phyloP scores from a whole-genome alignment of 2,797 vertebrate genomes.

The Bufotes viridis region DNA sequence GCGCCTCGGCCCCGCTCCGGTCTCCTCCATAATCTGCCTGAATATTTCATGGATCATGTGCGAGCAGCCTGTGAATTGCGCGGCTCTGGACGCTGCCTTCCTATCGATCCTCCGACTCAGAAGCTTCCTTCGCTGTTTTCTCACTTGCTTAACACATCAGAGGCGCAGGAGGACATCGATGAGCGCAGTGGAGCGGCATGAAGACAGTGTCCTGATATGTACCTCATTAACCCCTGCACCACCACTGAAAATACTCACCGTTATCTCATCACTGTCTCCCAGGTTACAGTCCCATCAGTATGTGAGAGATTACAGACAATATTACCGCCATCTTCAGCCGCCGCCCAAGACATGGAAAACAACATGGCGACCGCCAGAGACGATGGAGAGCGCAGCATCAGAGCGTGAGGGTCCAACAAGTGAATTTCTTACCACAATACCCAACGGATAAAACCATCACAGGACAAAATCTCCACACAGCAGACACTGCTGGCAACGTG shows the following conservation, averaged over 20 bases:
- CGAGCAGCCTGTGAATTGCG: background rate
- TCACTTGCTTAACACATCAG: conserved; percentile 33
- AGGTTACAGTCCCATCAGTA: too few species aligned
- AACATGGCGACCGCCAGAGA: too few species aligned
- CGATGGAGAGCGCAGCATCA: too few species aligned
- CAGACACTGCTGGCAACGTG: background rate
- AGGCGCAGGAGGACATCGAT: conserved; percentile 38
- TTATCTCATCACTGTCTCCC: too few species aligned
- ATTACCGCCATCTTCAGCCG: too few species aligned
- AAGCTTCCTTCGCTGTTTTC: background rate
- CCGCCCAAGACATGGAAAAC: too few species aligned
- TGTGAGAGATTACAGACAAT: too few species aligned
- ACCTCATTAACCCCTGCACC: background rate
- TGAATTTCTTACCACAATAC: too few species aligned
- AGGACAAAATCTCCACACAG: background rate
- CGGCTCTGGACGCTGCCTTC: background rate
- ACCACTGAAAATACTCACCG: background rate
- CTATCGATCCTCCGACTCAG: conserved; percentile 18
- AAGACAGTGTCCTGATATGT: background rate
- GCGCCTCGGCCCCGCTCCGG: background rate
- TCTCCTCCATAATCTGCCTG: background rate
- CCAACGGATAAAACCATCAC: too few species aligned
- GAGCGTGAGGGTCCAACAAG: too few species aligned
- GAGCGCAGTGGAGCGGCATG: background rate
- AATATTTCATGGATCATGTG: conserved; percentile 39